A percentile compares a stretch with the other conserved stretches of the same genome.
Evolutionary conservation across 2,888 invertebrate genomes (phyloP).

Genomic region (Drosophila melanosoma): DNA sequence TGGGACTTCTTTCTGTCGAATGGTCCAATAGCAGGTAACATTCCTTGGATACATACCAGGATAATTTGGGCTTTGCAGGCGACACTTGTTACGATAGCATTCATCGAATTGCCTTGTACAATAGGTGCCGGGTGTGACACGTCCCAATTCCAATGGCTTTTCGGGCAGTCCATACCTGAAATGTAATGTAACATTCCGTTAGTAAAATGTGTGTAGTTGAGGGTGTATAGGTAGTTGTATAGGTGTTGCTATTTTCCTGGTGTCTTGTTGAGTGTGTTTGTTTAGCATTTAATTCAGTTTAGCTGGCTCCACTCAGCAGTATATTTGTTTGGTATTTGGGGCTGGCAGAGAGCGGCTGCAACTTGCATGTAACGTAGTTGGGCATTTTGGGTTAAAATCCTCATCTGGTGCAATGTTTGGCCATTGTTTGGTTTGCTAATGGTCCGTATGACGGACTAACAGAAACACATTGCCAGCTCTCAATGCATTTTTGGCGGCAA

Average conservation of each 20-base stretch:
- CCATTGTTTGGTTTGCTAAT: slow-evolving; percentile 73
- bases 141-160: slow-evolving; percentile 92
- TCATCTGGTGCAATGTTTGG: slow-evolving; percentile 33
- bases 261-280: slow-evolving; percentile 24
- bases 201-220: slow-evolving; percentile 4
- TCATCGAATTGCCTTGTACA: slow-evolving; percentile 94
- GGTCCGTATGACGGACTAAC: slow-evolving; percentile 44
- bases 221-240: not conserved
- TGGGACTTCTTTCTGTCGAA: slow-evolving; percentile 93
- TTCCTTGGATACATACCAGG: slow-evolving; percentile 93
- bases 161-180: slow-evolving; percentile 90
- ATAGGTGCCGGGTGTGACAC: slow-evolving; percentile 93
- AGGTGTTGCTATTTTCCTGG: slow-evolving; percentile 12
- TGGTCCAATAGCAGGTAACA: slow-evolving; percentile 95
- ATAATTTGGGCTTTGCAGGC: slow-evolving; percentile 95
- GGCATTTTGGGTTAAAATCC: slow-evolving; percentile 50
- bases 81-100: slow-evolving; percentile 93
- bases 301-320: slow-evolving; percentile 39
- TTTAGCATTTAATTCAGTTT: slow-evolving; percentile 60
- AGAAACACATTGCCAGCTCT: slow-evolving; percentile 1
- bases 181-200: slow-evolving; percentile 39
- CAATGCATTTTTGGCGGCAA: slow-evolving; percentile 33
- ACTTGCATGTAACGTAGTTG: slow-evolving; percentile 74
- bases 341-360: slow-evolving; percentile 33
- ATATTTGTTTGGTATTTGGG: slow-evolving; percentile 56